Evolutionary conservation across 2,888 invertebrate species (phyloP).

Genomic region (Apotomis betuletana): DNA sequence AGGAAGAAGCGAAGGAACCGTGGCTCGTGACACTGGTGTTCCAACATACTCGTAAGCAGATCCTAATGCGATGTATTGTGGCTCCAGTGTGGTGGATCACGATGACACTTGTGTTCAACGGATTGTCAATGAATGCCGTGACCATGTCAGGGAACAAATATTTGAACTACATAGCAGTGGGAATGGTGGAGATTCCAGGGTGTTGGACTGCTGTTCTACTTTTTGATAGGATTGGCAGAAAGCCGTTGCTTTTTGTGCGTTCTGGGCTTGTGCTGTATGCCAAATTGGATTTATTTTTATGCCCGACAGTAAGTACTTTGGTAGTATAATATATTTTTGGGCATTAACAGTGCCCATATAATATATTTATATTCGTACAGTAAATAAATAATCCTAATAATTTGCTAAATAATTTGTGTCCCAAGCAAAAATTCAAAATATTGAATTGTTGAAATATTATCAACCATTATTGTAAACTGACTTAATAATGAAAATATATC

Average conservation of each 20-base stretch:
- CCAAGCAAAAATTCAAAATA: too few species aligned
- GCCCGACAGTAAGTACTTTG: conserved; percentile 67
- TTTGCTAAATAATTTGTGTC: too few species aligned
- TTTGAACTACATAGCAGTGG: conserved; percentile 85
- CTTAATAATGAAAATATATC: too few species aligned
- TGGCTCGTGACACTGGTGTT: conserved; percentile 61
- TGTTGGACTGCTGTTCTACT: conserved; percentile 82
- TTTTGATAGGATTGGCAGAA: conserved; percentile 82
- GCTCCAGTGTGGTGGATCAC: conserved; percentile 88
- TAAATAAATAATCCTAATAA: too few species aligned
- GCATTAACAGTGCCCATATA: too few species aligned
- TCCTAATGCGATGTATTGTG: conserved; percentile 77
- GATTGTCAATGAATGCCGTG: conserved; percentile 87
- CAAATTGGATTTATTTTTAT: conserved; percentile 48
- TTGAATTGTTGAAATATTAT: too few species aligned
- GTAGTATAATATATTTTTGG: too few species aligned
- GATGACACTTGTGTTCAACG: conserved; percentile 87
- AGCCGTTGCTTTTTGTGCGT: conserved; percentile 78
- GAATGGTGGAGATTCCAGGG: conserved; percentile 85
- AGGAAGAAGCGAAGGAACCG: conserved; percentile 41
- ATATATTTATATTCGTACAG: too few species aligned
- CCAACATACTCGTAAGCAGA: conserved; percentile 65
- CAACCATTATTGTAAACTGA: too few species aligned
- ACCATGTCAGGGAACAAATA: conserved; percentile 86
- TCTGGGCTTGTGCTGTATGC: conserved; percentile 76